Conservation (phyloP, 2,888 invertebrate genomes). For the Catocala fraxini region DNA sequence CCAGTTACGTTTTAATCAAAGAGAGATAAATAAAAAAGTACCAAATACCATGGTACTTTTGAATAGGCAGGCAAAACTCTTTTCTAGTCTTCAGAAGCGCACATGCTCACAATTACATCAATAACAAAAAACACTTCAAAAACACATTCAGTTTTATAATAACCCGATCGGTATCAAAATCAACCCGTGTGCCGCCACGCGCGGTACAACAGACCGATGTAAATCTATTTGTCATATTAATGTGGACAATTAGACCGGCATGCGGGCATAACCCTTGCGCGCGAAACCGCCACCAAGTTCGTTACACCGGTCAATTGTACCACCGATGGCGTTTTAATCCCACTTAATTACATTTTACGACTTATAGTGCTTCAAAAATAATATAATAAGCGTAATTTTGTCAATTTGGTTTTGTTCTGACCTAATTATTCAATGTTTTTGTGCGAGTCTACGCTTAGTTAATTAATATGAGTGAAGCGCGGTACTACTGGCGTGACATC, state of each 20-base stretch:
- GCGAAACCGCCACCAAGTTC: slow-evolving; percentile 60
- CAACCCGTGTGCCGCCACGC: slow-evolving; percentile 28
- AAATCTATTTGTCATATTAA: slow-evolving; percentile 86
- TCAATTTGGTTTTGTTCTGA: slow-evolving; percentile 31
- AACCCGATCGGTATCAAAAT: slow-evolving; percentile 30
- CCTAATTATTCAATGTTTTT: slow-evolving; percentile 12
- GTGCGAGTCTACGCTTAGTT: neutral
- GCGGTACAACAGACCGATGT: slow-evolving; percentile 68
- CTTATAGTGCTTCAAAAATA: slow-evolving; percentile 50
- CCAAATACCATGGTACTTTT: too few relatives aligned
- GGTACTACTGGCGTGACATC: too few relatives aligned
- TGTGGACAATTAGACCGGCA: slow-evolving; percentile 80
- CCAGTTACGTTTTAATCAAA: too few relatives aligned
- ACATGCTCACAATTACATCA: neutral
- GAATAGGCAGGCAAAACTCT: too few relatives aligned
- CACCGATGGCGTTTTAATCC: slow-evolving; percentile 69
- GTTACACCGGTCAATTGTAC: slow-evolving; percentile 61
- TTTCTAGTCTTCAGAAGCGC: too few relatives aligned
- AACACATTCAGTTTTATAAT: neutral
- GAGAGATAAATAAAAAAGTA: too few relatives aligned
- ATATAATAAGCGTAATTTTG: slow-evolving; percentile 45
- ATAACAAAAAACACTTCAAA: neutral
- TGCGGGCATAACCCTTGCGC: slow-evolving; percentile 79
- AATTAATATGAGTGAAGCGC: neutral
- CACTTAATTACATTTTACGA: slow-evolving; percentile 72